A percentile compares a stretch with the other conserved stretches of the same genome.
Evolutionary conservation across 2,888 invertebrate genomes (phyloP).

Genomic region (Xylophagus ater): DNA sequence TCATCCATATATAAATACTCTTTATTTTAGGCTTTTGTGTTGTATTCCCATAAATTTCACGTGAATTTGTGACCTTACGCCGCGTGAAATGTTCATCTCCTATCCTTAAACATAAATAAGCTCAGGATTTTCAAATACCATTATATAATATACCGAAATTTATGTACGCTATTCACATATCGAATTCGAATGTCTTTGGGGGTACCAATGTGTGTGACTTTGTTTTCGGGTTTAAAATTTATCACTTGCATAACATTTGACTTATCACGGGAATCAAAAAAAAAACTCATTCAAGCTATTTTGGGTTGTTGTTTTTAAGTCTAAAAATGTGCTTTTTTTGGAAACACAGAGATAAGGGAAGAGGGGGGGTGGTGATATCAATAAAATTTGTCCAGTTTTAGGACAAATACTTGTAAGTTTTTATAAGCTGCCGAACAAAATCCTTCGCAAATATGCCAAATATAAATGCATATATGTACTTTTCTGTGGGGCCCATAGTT

Average conservation of each 20-base stretch:
- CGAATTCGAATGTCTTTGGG: too few relatives aligned
- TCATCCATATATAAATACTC: too few relatives aligned
- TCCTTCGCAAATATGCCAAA: background rate
- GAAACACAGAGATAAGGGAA: background rate
- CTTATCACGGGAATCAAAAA: conserved; percentile 11
- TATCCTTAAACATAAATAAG: conserved; percentile 16
- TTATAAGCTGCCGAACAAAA: background rate
- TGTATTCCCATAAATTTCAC: conserved; percentile 18
- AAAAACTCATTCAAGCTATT: background rate
- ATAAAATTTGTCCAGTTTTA: background rate
- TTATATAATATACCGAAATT: too few relatives aligned
- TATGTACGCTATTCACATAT: too few relatives aligned
- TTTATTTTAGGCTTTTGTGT: conserved; percentile 9
- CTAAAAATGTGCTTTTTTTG: background rate
- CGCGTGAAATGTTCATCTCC: conserved; percentile 15
- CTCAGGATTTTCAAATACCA: too few relatives aligned
- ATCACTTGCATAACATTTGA: conserved; percentile 19
- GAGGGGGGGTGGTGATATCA: too few relatives aligned
- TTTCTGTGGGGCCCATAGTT: too few relatives aligned
- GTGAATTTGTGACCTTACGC: conserved; percentile 18
- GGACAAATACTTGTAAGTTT: background rate
- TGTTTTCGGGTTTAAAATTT: conserved; percentile 14
- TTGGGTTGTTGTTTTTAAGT: background rate
- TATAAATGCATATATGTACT: too few relatives aligned
- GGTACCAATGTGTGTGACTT: conserved; percentile 8